Conservation (phyloP, 2,888 invertebrate species). For the Dinocampus coccinellae region DNA sequence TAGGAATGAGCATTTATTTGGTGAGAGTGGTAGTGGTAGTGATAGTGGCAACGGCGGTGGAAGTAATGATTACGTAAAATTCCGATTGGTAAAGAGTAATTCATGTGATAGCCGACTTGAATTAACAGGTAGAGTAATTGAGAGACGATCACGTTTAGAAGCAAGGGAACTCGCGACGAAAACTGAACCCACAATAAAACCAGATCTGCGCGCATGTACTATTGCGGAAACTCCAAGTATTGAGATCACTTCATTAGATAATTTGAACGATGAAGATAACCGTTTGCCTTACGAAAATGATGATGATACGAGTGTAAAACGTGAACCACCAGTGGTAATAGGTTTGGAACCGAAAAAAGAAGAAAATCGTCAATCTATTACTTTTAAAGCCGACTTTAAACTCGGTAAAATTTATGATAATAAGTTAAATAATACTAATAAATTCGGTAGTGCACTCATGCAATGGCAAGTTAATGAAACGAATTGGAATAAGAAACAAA, state of each 20-base stretch:
- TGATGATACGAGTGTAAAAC: conserved; percentile 67
- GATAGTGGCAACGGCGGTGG: conserved; percentile 24
- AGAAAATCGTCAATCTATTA: conserved; percentile 59
- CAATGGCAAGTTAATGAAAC: conserved; percentile 67
- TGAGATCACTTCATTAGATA: conserved; percentile 57
- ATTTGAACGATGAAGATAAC: conserved; percentile 57
- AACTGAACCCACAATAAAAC: conserved; percentile 37
- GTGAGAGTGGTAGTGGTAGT: too few relatives aligned
- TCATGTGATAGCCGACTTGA: conserved; percentile 88
- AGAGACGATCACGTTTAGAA: conserved; percentile 59
- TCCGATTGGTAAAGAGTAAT: conserved; percentile 86
- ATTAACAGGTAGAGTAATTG: conserved; percentile 77
- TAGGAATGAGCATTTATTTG: conserved; percentile 35
- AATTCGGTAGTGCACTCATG: conserved; percentile 58
- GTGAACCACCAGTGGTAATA: conserved; percentile 70
- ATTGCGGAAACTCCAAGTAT: conserved; percentile 66
- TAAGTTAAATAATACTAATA: conserved; percentile 49
- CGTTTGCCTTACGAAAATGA: conserved; percentile 72
- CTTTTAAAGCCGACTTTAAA: conserved; percentile 62
- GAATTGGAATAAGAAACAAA: conserved; percentile 73
- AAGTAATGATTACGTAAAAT: conserved; percentile 78
- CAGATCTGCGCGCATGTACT: conserved; percentile 54
- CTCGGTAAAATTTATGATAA: conserved; percentile 59
- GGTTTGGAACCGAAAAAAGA: conserved; percentile 70
- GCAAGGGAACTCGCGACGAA: conserved; percentile 46